Evolutionary conservation across 2,888 invertebrate species (phyloP), one percentile per base, ranked within the genome.

Genomic region (Achlya flavicornis): DNA sequence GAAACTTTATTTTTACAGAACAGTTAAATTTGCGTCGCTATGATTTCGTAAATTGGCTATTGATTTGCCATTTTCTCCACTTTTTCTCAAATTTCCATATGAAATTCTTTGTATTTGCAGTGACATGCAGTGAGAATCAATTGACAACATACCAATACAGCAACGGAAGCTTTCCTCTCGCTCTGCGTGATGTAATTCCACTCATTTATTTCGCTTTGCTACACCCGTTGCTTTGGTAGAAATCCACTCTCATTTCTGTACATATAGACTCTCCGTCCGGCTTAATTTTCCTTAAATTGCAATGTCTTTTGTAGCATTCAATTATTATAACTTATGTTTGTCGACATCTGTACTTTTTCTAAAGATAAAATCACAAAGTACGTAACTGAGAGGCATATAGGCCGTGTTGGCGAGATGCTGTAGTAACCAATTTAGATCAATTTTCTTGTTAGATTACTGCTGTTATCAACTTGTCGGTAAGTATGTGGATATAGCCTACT

Each of bases 151-250:
- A 53, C 19, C 10, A 53, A 53, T 19, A 53, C 53, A 53, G 53
- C 19, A 53, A 19, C 53, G 53, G 53, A 19, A 53, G 53, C 53
- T 53, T 53, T 19, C 53, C 19, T 53, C 46, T 46, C 46, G n/a
- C 46, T 46, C 53, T 53, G 19, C 53, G 19, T 53, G 53, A 53
- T 53, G 53, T 53, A 19, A 53, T 46, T 53, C 53, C 53, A 53
- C 19, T 53, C 53, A 53, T 16, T 53, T 53, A 53, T 53, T 53
- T 16, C 16, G n/a, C 16, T 48, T 16, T 48, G 48, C 48, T 48
- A 48, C 16, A 16, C 16, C 48, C 53, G 53, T 10, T 19, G 53
- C 53, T 53, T 53, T 53, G 53, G 19, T 19, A 16, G 19, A 53
- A 53, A n/a, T 53, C 53, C 19, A 53, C 53, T 53, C 19, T 53